Evolutionary conservation across 2,113 vertebrate genomes (phyloP).

Genomic region (Solea solea): DNA sequence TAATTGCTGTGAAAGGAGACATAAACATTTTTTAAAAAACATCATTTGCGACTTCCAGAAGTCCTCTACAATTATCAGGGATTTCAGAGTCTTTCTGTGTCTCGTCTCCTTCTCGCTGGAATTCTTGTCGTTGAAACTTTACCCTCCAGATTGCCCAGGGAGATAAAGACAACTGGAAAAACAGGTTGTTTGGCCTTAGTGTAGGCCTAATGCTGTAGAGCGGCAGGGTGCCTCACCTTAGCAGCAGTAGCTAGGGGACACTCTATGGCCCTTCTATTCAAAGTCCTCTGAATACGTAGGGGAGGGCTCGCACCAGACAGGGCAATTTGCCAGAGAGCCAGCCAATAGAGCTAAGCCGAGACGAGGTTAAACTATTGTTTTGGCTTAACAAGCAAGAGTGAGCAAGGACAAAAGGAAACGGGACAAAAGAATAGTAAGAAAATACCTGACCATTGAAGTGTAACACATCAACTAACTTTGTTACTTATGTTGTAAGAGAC

Average conservation of each 20-base stretch:
- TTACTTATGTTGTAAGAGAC: conserved; percentile 51
- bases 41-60: conserved; percentile 53
- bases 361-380: conserved; percentile 83
- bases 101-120: conserved; percentile 53
- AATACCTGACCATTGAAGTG: conserved; percentile 74
- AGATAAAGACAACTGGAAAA: conserved; percentile 83
- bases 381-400: conserved; percentile 82
- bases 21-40: conserved; percentile 10
- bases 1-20: conserved; percentile 15
- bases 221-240: conserved; percentile 78
- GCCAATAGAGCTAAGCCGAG: conserved; percentile 78
- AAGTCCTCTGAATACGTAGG: conserved; percentile 73
- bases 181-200: conserved; percentile 78
- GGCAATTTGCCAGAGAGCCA: conserved; percentile 80
- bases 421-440: conserved; percentile 72
- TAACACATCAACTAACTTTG: conserved; percentile 72
- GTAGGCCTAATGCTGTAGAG: conserved; percentile 65
- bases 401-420: conserved; percentile 77
- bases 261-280: conserved; percentile 78
- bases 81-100: conserved; percentile 61
- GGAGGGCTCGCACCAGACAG: conserved; percentile 76
- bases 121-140: conserved; percentile 66
- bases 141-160: conserved; percentile 71
- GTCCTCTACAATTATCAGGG: conserved; percentile 55
- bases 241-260: conserved; percentile 79